A percentile compares a stretch with the other conserved stretches of the same genome.
Conservation (phyloP, 2,797 vertebrate genomes). For the Valencia hispanica region DNA sequence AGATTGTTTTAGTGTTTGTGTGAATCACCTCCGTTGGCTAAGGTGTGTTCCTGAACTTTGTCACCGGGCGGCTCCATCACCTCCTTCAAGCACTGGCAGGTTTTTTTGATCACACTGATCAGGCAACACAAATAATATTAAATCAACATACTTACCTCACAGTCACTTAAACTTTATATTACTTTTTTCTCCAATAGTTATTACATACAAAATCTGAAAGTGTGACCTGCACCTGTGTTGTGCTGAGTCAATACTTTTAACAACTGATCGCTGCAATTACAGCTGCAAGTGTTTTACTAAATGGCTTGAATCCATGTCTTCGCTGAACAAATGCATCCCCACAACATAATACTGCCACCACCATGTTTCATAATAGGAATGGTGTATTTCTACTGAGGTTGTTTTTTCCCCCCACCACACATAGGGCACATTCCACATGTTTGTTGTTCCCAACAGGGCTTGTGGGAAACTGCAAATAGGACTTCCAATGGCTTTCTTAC, state of each 20-base stretch:
- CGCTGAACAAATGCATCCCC: background rate
- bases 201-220: background rate
- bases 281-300: background rate
- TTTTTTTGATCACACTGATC: slow-evolving; percentile 88
- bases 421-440: no score
- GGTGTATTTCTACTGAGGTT: background rate
- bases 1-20: slow-evolving; percentile 9
- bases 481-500: background rate
- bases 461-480: background rate
- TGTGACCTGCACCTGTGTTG: background rate
- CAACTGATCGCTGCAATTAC: background rate
- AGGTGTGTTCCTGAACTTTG: slow-evolving; percentile 88
- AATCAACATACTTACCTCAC: slow-evolving; percentile 1
- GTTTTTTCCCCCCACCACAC: background rate
- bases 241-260: background rate
- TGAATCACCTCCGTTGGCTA: slow-evolving; percentile 89
- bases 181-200: background rate
- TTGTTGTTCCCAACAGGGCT: background rate
- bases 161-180: background rate
- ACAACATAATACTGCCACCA: background rate
- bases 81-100: slow-evolving; percentile 88
- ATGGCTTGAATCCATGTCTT: background rate
- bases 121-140: slow-evolving; percentile 11
- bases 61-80: slow-evolving; percentile 89
- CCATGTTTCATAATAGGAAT: background rate